Conservation (phyloP, 2,113 vertebrate genomes). For the Chloropsis cyanopogon region DNA sequence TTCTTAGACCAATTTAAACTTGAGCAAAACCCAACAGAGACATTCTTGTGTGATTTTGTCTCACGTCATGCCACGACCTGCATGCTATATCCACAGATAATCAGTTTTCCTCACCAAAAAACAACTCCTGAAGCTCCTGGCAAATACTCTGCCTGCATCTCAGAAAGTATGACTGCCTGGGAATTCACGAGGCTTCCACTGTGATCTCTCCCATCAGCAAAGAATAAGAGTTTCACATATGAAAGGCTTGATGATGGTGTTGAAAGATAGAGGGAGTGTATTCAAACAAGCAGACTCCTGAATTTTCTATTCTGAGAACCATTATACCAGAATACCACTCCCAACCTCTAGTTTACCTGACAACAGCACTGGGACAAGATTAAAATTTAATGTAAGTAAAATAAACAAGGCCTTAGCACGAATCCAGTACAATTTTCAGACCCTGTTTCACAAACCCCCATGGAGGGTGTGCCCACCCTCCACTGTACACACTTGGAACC, state of each 20-base stretch:
- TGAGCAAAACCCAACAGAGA: neutral
- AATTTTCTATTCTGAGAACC: neutral
- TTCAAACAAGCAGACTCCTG: conserved; percentile 22
- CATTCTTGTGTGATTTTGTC: neutral
- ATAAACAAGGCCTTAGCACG: neutral
- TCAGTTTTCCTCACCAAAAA: neutral
- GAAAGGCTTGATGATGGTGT: neutral
- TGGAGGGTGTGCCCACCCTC: neutral
- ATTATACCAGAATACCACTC: neutral
- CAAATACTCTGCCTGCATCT: neutral
- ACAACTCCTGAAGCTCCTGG: neutral
- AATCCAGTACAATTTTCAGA: neutral
- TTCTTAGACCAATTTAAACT: neutral
- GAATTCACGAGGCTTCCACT: neutral
- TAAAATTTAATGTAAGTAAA: neutral
- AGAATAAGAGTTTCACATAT: neutral
- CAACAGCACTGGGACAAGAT: neutral
- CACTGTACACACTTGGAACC: neutral
- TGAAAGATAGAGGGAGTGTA: conserved; percentile 51
- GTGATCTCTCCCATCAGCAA: conserved; percentile 10
- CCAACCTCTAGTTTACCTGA: neutral
- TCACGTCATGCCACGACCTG: neutral
- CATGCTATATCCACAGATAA: neutral
- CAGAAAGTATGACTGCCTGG: neutral
- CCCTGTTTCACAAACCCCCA: fast-evolving